Evolutionary conservation across 2,888 invertebrate genomes (phyloP), one percentile per base, ranked within the genome.

Genomic region (Bedellia somnulentella): DNA sequence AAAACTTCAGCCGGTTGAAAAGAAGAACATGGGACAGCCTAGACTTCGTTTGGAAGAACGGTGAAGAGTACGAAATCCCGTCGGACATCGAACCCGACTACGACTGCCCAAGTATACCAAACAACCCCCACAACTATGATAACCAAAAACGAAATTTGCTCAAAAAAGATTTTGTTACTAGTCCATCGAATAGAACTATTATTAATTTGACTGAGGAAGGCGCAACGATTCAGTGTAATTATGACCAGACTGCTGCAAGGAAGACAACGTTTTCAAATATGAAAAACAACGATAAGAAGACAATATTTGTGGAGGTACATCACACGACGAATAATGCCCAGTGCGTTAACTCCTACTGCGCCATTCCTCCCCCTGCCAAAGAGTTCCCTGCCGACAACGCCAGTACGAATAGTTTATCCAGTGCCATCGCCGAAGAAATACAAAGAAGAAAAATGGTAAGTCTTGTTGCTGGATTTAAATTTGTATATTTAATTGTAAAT

Each of bases 271-370:
- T 59, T 43, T 41, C 60, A 9, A 67, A 57, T 37, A 53, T 53
- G 38, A 33, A 42, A 14, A 47, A 42, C 34, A 55, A 59, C 38
- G 62, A 62, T 32, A 73, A 75, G 35, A 86, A 87, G 57, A 85
- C 84, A 12, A 83, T 87, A 33, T 82, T 85, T 14, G 88, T 87
- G 5, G 88, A 89, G 57, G 87, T 88, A n/a, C 88, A 88, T 35
- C 71, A 76, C 34, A 58, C 57, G 24, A 58, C 57, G 24, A 64
- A 56, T 35, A 49, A 52, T 3, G 42, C 57, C 8, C 39, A 54
- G 1, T 67, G 67, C 41, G 54, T 52, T n/a, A 66, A 64, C 37
- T 40, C 48, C 4, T 54, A 51, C 29, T 60, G 52, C 33, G 57
- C 58, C 24, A 58, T 60, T 29, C 62, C 68, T 5, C 39, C 48